Evolutionary conservation across 1,140 invertebrate species (phyloP), one percentile per base, ranked within the genome.

Genomic region (Dryas iulia): DNA sequence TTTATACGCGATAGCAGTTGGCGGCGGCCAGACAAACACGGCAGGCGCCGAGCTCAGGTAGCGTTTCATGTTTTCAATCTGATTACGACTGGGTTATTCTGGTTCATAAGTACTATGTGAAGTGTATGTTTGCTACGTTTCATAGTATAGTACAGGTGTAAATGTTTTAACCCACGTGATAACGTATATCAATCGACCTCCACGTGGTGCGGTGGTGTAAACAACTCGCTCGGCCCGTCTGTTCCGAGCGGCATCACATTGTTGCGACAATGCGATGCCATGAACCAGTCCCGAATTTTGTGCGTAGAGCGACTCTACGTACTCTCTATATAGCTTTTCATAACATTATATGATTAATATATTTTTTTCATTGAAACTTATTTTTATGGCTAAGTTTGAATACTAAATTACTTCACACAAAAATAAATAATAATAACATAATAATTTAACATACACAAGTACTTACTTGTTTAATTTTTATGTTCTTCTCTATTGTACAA

Each of bases 141-240:
- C 60, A 71, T 71, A 68, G 53, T 56, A 47, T 47, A 47, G 67
- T 77, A 77, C 74, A 80, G 73, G 75, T 81, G 71, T 77, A 70
- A 71, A 66, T 75, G 71, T 74, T 72, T 69, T 63, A 72, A 73
- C 72, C 77, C 86, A 90, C 86, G 86, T 88, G 81, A 88, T 74
- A 69, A 69, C 78, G 70, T 81, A 78, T 82, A 84, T 82, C 76
- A 79, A 78, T 82, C 74, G 77, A 72, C 73, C 77, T 84, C 86
- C 88, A 90, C 88, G 88, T 90, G 88, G 88, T 88, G 70, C 75
- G 76, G 64, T 82, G 86, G 81, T 89, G 86, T 89, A 89, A 89
- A 89, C 86, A 89, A 86, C 73, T 74, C 39, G 39, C 39, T 21
- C 39, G 39, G 84, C 79, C 85, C 83, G 85, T 86, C 79, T 81